Evolutionary conservation across 2,113 vertebrate genomes (phyloP).

Genomic region (Prochilodus magdalenae): DNA sequence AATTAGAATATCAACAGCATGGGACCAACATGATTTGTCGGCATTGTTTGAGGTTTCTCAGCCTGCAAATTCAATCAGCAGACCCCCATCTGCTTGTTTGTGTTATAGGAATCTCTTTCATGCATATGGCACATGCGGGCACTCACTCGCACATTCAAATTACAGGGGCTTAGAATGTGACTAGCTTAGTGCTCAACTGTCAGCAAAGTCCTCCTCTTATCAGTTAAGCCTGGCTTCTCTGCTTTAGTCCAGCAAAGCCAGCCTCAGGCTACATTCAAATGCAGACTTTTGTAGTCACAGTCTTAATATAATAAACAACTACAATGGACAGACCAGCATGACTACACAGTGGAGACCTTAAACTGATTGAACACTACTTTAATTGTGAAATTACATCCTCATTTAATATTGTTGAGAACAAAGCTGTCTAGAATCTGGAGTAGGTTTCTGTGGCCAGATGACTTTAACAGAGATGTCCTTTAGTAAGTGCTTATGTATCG

Average conservation of each 20-base stretch:
- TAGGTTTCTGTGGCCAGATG: background rate
- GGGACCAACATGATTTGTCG: conserved; percentile 30
- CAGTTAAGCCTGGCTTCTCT: background rate
- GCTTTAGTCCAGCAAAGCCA: background rate
- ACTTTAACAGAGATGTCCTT: background rate
- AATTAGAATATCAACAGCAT: conserved; percentile 53
- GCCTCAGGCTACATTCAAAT: background rate
- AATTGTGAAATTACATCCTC: background rate
- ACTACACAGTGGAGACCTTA: background rate
- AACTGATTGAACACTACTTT: background rate
- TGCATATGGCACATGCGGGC: conserved; percentile 10
- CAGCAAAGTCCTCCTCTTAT: background rate
- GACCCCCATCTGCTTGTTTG: conserved; percentile 49
- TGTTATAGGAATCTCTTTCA: conserved; percentile 30
- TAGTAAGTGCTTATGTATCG: background rate
- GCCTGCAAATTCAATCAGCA: conserved; percentile 51
- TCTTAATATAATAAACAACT: background rate
- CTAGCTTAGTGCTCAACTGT: background rate
- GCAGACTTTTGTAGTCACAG: background rate
- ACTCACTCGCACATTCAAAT: conserved; percentile 5
- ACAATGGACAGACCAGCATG: background rate
- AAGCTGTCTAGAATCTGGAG: background rate
- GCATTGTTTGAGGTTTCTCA: conserved; percentile 46
- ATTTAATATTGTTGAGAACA: background rate
- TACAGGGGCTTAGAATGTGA: conserved; percentile 13